Conservation (phyloP, 1,140 invertebrate species). For the Plutomurus gul region DNA sequence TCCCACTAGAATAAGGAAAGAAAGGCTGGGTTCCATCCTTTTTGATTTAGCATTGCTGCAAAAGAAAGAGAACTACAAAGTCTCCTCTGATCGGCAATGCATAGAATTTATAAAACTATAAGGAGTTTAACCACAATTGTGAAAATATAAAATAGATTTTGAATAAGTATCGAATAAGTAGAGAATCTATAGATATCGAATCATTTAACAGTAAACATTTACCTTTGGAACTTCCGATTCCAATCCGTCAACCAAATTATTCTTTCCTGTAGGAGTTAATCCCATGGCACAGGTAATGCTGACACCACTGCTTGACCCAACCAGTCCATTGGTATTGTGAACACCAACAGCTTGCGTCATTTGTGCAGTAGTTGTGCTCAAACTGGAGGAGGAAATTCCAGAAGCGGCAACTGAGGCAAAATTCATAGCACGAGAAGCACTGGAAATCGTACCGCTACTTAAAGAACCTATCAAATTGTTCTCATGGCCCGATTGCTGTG, state of each 20-base stretch:
- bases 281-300: background rate
- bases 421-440: constrained; percentile 51
- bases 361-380: constrained; percentile 47
- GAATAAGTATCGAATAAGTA: no score
- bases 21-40: background rate
- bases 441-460: constrained; percentile 10
- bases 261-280: background rate
- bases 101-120: no score
- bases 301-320: background rate
- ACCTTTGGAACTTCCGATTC: constrained; percentile 46
- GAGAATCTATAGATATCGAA: no score
- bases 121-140: no score
- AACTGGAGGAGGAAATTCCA: constrained; percentile 49
- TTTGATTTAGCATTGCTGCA: background rate
- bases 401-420: constrained; percentile 55
- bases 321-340: constrained; percentile 33
- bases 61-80: background rate
- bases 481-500: background rate
- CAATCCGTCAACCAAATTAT: constrained; percentile 15
- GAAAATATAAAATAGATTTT: no score
- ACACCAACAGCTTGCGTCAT: constrained; percentile 49
- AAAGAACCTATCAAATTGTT: constrained; percentile 13
- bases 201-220: no score
- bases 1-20: background rate
- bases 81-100: background rate